Evolutionary conservation across 2,888 invertebrate species (phyloP).

Genomic region (Agrotis ipsilon): DNA sequence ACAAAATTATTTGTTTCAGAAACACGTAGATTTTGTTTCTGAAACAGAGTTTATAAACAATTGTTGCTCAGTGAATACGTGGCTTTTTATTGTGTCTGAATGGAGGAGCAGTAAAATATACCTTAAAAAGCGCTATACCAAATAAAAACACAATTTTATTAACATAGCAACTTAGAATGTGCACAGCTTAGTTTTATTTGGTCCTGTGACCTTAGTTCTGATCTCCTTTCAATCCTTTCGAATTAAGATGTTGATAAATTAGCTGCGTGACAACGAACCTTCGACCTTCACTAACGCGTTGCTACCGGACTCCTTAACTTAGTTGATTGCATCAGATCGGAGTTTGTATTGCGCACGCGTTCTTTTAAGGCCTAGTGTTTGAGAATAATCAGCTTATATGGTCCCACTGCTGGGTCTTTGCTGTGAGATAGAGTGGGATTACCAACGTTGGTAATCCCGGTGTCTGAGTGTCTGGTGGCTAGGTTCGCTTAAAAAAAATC

Average conservation of each 20-base stretch:
- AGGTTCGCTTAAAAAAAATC: neutral
- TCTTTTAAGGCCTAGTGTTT: conserved; percentile 1
- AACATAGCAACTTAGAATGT: conserved; percentile 14
- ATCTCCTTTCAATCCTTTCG: conserved; percentile 66
- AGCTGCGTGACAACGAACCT: conserved; percentile 63
- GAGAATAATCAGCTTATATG: neutral
- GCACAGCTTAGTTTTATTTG: conserved; percentile 42
- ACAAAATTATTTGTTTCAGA: too few relatives aligned
- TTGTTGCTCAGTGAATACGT: too few relatives aligned
- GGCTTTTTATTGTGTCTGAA: too few relatives aligned
- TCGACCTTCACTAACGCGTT: conserved; percentile 59
- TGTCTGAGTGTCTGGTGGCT: too few relatives aligned
- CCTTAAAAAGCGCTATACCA: neutral
- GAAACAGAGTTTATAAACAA: too few relatives aligned
- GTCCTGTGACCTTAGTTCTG: conserved; percentile 65
- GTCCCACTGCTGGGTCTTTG: too few relatives aligned
- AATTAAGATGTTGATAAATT: conserved; percentile 52
- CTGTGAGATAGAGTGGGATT: neutral
- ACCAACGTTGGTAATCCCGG: too few relatives aligned
- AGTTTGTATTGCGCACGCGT: conserved; percentile 41
- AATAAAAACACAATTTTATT: conserved; percentile 27
- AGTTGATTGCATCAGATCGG: conserved; percentile 38
- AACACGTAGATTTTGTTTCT: too few relatives aligned
- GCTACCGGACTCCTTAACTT: conserved; percentile 46
- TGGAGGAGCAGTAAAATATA: too few relatives aligned